Percentiles rank a stretch among this genome's conserved stretches.
phyloP scores from a whole-genome alignment of 2,797 vertebrate species.

The Bufotes viridis region DNA sequence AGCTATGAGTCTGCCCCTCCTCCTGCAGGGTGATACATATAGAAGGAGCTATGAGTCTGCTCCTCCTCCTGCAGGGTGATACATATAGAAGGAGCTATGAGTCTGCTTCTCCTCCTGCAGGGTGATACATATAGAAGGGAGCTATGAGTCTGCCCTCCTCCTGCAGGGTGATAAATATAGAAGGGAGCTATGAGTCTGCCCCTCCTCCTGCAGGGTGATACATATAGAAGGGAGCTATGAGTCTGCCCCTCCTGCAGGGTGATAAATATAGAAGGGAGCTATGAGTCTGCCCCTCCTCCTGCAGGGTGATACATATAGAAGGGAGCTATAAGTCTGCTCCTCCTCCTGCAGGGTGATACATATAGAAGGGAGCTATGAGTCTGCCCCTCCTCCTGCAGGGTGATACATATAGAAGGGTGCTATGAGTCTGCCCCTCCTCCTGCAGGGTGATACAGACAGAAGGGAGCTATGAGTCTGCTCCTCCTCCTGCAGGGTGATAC shows the following conservation, averaged over 20 bases:
- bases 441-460: too few species aligned
- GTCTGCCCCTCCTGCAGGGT: conserved; percentile 6
- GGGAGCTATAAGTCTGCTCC: neutral
- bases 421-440: too few species aligned
- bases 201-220: too few species aligned
- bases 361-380: too few species aligned
- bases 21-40: too few species aligned
- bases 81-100: neutral
- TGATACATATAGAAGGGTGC: neutral
- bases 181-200: too few species aligned
- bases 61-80: conserved; percentile 4
- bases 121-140: neutral
- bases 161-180: neutral
- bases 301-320: conserved; percentile 2
- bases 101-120: too few species aligned
- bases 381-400: neutral
- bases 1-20: neutral
- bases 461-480: too few species aligned
- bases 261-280: neutral
- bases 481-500: too few species aligned
- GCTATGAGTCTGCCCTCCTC: neutral
- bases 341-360: too few species aligned
- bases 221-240: neutral
- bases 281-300: conserved; percentile 15
- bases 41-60: neutral